These are phyloP conservation scores for Scomber colias DNA, from an alignment of 2,113 vertebrate genomes.

Conservation along the genomic window DNA sequence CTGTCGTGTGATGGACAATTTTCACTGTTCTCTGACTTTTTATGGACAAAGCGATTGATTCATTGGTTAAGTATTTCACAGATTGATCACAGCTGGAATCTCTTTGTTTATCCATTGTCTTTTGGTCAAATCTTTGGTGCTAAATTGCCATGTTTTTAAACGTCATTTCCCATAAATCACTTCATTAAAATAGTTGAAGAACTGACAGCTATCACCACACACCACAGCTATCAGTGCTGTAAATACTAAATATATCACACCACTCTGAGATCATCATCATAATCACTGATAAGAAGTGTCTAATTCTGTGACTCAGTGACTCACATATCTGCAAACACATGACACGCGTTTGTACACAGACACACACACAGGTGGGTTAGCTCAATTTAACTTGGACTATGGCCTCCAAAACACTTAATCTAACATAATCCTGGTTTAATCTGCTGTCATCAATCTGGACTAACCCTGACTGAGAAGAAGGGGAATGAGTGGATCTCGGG, in stretches of 20 bases:
- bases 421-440: slow-evolving; percentile 63
- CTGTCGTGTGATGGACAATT: too few species aligned
- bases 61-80: too few species aligned
- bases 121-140: too few species aligned
- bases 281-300: slow-evolving; percentile 15
- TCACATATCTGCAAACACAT: not conserved
- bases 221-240: not conserved
- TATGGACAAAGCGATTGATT: too few species aligned
- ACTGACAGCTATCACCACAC: not conserved
- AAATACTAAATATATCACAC: slow-evolving; percentile 10
- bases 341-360: slow-evolving; percentile 8
- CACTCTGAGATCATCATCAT: slow-evolving; percentile 2
- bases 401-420: slow-evolving; percentile 60
- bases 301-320: slow-evolving; percentile 34
- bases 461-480: slow-evolving; percentile 30
- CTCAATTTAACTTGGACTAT: slow-evolving; percentile 41
- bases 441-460: slow-evolving; percentile 62
- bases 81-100: too few species aligned
- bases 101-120: too few species aligned
- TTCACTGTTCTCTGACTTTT: too few species aligned
- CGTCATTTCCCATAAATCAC: too few species aligned
- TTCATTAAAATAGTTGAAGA: not conserved
- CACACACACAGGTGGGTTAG: slow-evolving; percentile 37
- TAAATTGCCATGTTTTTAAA: too few species aligned
- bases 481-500: slow-evolving; percentile 25